Evolutionary conservation across 2,113 vertebrate species (phyloP), one percentile per base, ranked within the genome.

Genomic region (Cheirogaleus medius): DNA sequence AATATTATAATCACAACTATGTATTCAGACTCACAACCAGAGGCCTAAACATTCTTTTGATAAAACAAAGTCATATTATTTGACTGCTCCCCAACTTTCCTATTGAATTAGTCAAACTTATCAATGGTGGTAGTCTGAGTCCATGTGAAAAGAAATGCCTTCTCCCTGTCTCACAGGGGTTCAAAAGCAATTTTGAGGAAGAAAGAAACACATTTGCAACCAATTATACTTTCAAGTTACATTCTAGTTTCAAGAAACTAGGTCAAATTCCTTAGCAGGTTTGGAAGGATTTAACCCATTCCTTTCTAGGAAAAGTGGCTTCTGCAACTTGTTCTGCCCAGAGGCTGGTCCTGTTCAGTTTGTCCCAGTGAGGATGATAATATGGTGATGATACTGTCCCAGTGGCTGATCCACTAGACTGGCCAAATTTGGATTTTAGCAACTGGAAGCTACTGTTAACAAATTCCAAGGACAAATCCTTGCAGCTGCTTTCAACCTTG

Each of bases 161-260:
- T 92, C 18, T 73, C 39, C 32, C n/a, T 60, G 11, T 93, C 92
- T 95, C 64, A 81, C 8, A 77, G 21, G 49, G 29, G 4, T 92
- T 88, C 81, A 91, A 84, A 94, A 93, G 68, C 37, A 97, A 96
- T 94, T 95, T 39, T 78, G 77, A 96, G 66, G 39, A 95, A 86
- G 58, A 78, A 60, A 80, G 60, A 86, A 83, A 73, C 54, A 78
- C 44, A 94, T 93, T 69, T 94, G 82, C 32, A 77, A 95, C 37
- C 64, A 82, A 86, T 89, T 94, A 86, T 49, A 84, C 80, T 94
- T 97, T 80, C 86, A 94, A 94, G 74, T 78, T 89, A 78, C 54
- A 49, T 42, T 83, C 56, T 66, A 86, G 66, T 95, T 95, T 96
- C 66, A 56, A 84, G 21, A 23, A 97, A 95, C 64, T 94, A 78